Evolutionary conservation across 2,113 vertebrate species (phyloP).

Genomic region (Megalops atlanticus): DNA sequence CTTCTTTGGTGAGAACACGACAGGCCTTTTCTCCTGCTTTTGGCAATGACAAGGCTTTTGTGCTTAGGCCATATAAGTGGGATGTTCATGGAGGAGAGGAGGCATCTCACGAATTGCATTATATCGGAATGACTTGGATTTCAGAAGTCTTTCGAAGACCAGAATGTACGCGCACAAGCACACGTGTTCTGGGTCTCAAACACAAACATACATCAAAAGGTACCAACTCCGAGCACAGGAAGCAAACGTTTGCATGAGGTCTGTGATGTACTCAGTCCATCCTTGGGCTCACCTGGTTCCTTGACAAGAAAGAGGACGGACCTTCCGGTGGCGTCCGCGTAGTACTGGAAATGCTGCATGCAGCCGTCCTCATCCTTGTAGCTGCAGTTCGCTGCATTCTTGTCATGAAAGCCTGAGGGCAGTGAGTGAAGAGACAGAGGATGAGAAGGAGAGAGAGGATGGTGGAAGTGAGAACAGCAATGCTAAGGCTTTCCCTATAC

Average conservation of each 20-base stretch:
- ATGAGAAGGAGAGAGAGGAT: not conserved
- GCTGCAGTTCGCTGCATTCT: constrained; percentile 89
- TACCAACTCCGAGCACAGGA: too few relatives aligned
- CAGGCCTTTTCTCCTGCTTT: too few relatives aligned
- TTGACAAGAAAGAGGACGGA: constrained; percentile 87
- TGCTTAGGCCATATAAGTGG: not conserved
- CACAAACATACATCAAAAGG: not conserved
- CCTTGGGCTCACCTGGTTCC: constrained; percentile 80
- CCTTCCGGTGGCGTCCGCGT: constrained; percentile 91
- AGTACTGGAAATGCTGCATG: constrained; percentile 91
- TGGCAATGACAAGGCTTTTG: too few relatives aligned
- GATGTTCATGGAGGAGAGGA: not conserved
- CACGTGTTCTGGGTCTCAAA: not conserved
- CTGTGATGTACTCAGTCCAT: too few relatives aligned
- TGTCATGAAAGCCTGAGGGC: constrained; percentile 71
- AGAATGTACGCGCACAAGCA: not conserved
- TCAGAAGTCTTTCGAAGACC: too few relatives aligned
- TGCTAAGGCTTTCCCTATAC: too few relatives aligned
- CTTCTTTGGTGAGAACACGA: too few relatives aligned
- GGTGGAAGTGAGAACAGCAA: not conserved
- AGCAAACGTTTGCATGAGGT: too few relatives aligned
- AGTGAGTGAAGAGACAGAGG: not conserved
- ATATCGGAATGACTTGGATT: too few relatives aligned
- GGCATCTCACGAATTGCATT: not conserved
- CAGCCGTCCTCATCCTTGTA: constrained; percentile 95